Conservation (phyloP, 2,888 invertebrate species). For the Choristoneura rosaceana region DNA sequence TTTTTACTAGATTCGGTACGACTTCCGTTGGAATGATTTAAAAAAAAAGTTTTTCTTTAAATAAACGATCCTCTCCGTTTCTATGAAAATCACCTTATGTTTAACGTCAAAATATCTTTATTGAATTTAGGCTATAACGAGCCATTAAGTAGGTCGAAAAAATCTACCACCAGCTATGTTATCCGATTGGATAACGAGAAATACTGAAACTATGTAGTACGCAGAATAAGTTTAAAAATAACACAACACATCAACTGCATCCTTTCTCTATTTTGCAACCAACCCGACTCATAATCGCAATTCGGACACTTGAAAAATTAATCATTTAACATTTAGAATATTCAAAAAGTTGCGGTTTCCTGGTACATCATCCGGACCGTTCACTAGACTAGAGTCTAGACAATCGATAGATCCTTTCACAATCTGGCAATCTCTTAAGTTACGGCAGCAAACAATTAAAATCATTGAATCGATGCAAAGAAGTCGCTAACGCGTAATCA, state of each 20-base stretch:
- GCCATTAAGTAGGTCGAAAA: no score
- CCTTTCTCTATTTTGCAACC: slow-evolving; percentile 37
- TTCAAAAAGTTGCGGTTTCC: slow-evolving; percentile 23
- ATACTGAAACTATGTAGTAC: neutral
- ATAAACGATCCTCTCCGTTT: no score
- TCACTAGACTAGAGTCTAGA: neutral
- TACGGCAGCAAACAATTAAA: slow-evolving; percentile 19
- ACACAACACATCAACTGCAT: slow-evolving; percentile 8
- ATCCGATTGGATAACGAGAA: neutral
- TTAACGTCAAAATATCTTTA: no score
- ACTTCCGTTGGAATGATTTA: no score
- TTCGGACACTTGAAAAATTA: slow-evolving; percentile 11
- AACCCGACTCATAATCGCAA: slow-evolving; percentile 16
- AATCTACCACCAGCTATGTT: no score
- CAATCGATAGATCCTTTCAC: slow-evolving; percentile 27
- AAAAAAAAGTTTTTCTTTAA: no score
- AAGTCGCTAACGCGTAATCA: slow-evolving; percentile 21
- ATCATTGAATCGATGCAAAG: slow-evolving; percentile 5
- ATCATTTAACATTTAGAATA: slow-evolving; percentile 18
- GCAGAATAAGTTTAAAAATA: slow-evolving; percentile 31
- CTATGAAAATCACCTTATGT: no score
- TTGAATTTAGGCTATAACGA: no score
- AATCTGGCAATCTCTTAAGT: slow-evolving; percentile 11
- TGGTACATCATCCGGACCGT: neutral
- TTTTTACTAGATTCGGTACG: no score